Conservation (phyloP, 2,113 vertebrate genomes). For the Brienomyrus brachyistius region DNA sequence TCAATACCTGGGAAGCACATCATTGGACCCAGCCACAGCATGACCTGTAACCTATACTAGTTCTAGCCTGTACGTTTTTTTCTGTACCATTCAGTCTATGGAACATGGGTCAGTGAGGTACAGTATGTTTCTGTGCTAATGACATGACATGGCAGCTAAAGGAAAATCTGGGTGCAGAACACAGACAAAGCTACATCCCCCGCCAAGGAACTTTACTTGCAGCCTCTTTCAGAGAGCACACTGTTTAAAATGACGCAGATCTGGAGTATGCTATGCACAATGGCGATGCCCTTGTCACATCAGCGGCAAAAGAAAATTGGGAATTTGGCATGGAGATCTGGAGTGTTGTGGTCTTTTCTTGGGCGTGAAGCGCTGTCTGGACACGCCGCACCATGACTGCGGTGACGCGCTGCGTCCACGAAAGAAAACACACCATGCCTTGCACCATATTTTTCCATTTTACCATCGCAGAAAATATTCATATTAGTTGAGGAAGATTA, state of each 20-base stretch:
- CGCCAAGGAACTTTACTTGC: conserved; percentile 36
- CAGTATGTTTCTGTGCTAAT: not conserved
- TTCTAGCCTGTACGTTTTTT: conserved; percentile 58
- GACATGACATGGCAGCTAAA: not conserved
- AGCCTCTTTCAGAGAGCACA: conserved; percentile 68
- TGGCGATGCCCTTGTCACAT: conserved; percentile 71
- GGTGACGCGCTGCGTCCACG: not conserved
- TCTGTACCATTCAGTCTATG: not conserved
- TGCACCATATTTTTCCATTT: not conserved
- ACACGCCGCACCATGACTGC: conserved; percentile 45
- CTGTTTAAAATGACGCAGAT: conserved; percentile 62
- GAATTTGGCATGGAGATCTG: conserved; percentile 53
- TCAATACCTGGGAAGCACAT: not conserved
- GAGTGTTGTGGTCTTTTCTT: conserved; percentile 55
- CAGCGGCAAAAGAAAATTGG: conserved; percentile 66
- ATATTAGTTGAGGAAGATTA: not conserved
- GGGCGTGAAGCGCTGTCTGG: conserved; percentile 47
- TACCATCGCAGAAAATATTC: not conserved
- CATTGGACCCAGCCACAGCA: conserved; percentile 55
- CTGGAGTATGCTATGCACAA: conserved; percentile 65
- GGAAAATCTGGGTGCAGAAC: conserved; percentile 39
- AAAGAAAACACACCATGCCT: not conserved
- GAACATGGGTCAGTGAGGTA: too few relatives aligned
- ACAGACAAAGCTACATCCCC: conserved; percentile 65
- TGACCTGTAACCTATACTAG: conserved; percentile 60